These are phyloP conservation scores for Anoplophora glabripennis DNA, from an alignment of 1,140 invertebrate genomes.

Conservation along the genomic window DNA sequence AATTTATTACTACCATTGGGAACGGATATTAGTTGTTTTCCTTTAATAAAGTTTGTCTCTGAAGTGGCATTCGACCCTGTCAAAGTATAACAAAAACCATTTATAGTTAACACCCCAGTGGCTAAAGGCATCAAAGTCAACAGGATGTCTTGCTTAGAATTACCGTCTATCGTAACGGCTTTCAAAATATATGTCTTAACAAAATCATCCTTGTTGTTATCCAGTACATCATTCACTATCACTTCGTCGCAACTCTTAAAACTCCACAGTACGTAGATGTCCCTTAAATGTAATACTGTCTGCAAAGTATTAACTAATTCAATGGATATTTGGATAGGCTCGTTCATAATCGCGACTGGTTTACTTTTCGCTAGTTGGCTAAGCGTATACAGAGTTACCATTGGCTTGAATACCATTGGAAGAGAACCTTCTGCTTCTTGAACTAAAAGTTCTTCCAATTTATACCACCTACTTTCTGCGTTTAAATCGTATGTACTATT, in stretches of 20 bases:
- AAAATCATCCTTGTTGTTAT: slow-evolving; percentile 41
- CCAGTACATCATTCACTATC: slow-evolving; percentile 41
- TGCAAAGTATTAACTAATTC: slow-evolving; percentile 78
- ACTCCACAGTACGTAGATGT: slow-evolving; percentile 78
- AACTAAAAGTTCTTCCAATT: slow-evolving; percentile 76
- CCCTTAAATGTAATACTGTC: slow-evolving; percentile 67
- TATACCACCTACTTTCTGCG: slow-evolving; percentile 59
- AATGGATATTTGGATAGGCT: slow-evolving; percentile 77
- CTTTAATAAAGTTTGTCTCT: slow-evolving; percentile 53
- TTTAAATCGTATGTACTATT: slow-evolving; percentile 37
- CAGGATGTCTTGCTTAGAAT: slow-evolving; percentile 46
- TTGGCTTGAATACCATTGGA: slow-evolving; percentile 76
- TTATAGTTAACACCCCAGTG: slow-evolving; percentile 49
- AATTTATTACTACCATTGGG: slow-evolving; percentile 34
- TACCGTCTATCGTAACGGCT: slow-evolving; percentile 45
- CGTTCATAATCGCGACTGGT: slow-evolving; percentile 71
- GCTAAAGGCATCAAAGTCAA: slow-evolving; percentile 51
- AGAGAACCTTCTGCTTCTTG: slow-evolving; percentile 65
- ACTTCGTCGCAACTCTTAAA: slow-evolving; percentile 56
- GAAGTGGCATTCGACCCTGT: slow-evolving; percentile 43
- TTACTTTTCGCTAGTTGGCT: slow-evolving; percentile 64
- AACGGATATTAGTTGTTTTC: slow-evolving; percentile 62
- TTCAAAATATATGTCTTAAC: slow-evolving; percentile 51
- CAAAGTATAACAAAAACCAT: slow-evolving; percentile 50
- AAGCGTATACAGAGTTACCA: slow-evolving; percentile 64